A percentile compares a stretch with the other conserved stretches of the same genome.
Evolutionary conservation across 2,113 vertebrate species (phyloP).

Genomic region (Mystacornis crossleyi): DNA sequence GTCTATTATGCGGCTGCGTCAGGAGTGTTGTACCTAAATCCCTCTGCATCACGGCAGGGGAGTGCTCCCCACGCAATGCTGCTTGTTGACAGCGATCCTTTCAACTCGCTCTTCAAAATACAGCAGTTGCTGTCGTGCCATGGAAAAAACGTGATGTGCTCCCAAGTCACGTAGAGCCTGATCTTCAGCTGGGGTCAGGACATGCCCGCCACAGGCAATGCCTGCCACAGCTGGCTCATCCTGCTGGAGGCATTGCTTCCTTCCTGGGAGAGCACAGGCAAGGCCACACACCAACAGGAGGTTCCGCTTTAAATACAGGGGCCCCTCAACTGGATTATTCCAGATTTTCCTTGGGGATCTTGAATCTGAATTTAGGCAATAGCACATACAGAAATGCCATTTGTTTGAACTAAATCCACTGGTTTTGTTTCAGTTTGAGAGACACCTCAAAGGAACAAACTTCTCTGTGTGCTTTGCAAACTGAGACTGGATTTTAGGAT

Average conservation of each 20-base stretch:
- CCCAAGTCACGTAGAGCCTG: background rate
- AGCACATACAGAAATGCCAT: background rate
- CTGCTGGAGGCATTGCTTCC: background rate
- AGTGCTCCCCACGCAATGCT: background rate
- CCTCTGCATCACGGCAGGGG: background rate
- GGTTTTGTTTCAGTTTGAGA: background rate
- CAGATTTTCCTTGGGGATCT: background rate
- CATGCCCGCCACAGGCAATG: rapidly evolving
- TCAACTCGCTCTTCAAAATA: background rate
- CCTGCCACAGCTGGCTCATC: background rate
- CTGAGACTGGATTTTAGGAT: background rate
- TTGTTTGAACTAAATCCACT: background rate
- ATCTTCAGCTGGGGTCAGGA: background rate
- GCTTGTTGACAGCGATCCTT: background rate
- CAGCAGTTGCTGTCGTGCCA: background rate
- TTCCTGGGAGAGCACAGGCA: background rate
- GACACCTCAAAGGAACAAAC: background rate
- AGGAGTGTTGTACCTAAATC: background rate
- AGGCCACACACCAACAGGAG: rapidly evolving
- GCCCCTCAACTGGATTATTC: background rate
- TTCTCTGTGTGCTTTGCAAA: background rate
- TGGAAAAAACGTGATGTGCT: background rate
- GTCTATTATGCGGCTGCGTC: background rate
- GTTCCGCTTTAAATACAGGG: background rate
- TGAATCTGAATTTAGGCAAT: background rate